Base-by-base conservation (phyloP, 2,888 invertebrate genomes). In the Neria commutata region DNA sequence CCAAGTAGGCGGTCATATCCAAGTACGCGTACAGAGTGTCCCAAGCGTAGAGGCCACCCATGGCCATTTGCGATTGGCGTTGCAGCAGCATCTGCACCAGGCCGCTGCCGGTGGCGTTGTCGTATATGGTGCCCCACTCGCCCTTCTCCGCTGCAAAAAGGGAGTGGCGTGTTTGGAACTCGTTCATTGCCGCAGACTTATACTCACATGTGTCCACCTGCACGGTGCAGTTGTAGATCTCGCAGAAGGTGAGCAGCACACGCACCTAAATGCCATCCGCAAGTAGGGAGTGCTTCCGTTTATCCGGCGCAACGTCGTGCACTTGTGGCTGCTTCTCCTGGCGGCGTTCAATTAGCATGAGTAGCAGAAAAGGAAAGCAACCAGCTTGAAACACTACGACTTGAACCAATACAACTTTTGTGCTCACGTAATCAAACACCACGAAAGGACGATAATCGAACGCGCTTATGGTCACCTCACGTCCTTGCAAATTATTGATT, bases 41-140 rank as follows among this genome's bases (percentile, higher is more conserved):
- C 69, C 68, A 70, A 42, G 63, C 51, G 51, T 70, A 72, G 29
- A 69, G 54, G n/a, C 64, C 73, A 6, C 67, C 67, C 51, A 73
- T 51, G 14, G 60, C 62, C 57, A 74, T 68, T 71, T 89, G 88
- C 3, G 86, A 86, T 19, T 83, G 81, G 70, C 88, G 87, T 63
- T 83, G 81, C 14, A 83, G 79, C 1, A 89, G 79, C 68, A 85
- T 85, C 3, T 88, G 88, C 11, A 89, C 66, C 11, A 88, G 77
- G 19, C 89, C 89, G 64, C 83, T 83, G 4, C 87, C 88, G 1
- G 87, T 86, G 67, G 83, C 81, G 67, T 89, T 89, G 23, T 85
- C 83, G 68, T 81, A 87, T 26, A 88, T 83, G 64, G 84, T 84
- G 2, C 89, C 89, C 89, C 89, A 89, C 72, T 86, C 83, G n/a